phyloP scores from a whole-genome alignment of 2,113 vertebrate genomes.

The Galbula dea region DNA sequence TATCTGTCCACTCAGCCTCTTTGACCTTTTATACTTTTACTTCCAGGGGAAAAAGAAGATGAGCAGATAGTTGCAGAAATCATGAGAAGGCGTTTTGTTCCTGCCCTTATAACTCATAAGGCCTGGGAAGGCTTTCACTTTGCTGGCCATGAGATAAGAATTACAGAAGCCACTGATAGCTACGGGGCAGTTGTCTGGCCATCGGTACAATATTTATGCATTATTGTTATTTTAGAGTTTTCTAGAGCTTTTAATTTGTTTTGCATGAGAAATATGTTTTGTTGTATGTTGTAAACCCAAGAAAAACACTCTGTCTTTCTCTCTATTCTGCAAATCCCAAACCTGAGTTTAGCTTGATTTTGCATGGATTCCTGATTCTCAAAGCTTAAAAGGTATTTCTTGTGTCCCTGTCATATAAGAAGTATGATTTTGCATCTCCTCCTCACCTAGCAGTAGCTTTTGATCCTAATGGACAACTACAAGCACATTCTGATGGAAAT shows the following conservation, averaged over 20 bases:
- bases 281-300: background rate
- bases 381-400: background rate
- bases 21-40: background rate
- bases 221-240: background rate
- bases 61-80: slow-evolving; percentile 80
- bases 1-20: background rate
- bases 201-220: slow-evolving; percentile 76
- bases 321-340: background rate
- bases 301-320: background rate
- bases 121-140: slow-evolving; percentile 89
- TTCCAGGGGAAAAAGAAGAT: slow-evolving; percentile 58
- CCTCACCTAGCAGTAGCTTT: background rate
- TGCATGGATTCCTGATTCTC: background rate
- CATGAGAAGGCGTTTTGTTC: slow-evolving; percentile 80
- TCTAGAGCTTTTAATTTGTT: background rate
- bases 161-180: slow-evolving; percentile 86
- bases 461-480: background rate
- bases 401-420: background rate
- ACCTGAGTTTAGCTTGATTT: background rate
- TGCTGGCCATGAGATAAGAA: slow-evolving; percentile 84
- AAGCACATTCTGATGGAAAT: background rate
- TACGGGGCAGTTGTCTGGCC: slow-evolving; percentile 94
- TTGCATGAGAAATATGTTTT: background rate
- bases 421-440: background rate
- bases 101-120: slow-evolving; percentile 69